Evolutionary conservation across 2,888 invertebrate species (phyloP), one percentile per base, ranked within the genome.

Genomic region (Epirrita christyi): DNA sequence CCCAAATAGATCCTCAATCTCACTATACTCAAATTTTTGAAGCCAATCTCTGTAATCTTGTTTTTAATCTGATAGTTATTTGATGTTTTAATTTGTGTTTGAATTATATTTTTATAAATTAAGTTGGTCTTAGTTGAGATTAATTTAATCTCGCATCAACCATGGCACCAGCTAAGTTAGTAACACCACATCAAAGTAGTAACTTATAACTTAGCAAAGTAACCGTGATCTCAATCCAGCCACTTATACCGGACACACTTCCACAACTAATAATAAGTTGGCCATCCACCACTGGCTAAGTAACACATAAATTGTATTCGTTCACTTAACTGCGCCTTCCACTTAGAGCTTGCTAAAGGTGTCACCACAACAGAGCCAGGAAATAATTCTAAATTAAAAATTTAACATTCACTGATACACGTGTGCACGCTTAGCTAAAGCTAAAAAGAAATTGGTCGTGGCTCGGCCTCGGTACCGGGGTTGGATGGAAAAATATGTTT

Each of bases 291-390:
- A 63, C 54, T 58, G 43, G 40, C 63, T 62, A 63, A 67, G 63
- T 63, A 67, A 61, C 55, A 59, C 67, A 67, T 67, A 67, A 67
- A 67, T 67, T 65, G 67, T 65, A 62, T 60, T 64, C 60, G 63
- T 65, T 53, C 61, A 59, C 61, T 61, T 63, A 52, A 64, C 57
- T 54, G 65, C 50, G 56, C 55, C 51, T 63, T 53, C 65, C 63
- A 65, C 63, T 67, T 65, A 65, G 48, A 45, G 59, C 14, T 14
- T 1, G 32, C 37, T 57, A 46, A 63, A 53, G 59, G 55, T 56
- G 54, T 40, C 21, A 37, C 15, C 37, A 63, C 54, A 57, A 29
- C 8, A 10, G 38, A 36, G 36, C n/a, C 4, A 3, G 14, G 8
- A 21, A 37, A 29, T 34, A 32, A 34, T 36, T 47, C 10, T 1